Evolutionary conservation across 1,140 invertebrate genomes (phyloP).

Genomic region (Macrotrachela quadricornifera): DNA sequence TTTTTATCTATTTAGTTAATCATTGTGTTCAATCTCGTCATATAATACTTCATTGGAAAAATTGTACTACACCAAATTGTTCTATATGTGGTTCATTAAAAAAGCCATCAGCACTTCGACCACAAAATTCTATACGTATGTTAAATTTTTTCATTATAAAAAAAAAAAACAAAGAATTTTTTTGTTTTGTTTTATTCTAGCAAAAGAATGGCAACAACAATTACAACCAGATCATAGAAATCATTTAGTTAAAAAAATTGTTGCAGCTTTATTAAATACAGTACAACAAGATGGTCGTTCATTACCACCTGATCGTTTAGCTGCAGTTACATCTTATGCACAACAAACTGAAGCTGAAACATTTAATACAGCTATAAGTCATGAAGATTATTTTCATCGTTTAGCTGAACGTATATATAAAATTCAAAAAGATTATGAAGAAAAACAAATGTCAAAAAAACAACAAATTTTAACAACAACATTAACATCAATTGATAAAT

Average conservation of each 20-base stretch:
- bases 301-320: conserved; percentile 83
- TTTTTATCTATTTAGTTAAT: conserved; percentile 26
- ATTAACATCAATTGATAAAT: not conserved
- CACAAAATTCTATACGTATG: too few relatives aligned
- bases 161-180: too few relatives aligned
- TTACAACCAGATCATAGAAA: conserved; percentile 88
- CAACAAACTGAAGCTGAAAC: conserved; percentile 96
- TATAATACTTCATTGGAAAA: conserved; percentile 97
- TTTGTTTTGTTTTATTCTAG: too few relatives aligned
- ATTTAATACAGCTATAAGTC: conserved; percentile 89
- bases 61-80: conserved; percentile 77
- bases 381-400: conserved; percentile 87
- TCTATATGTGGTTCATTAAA: conserved; percentile 91
- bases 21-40: conserved; percentile 95
- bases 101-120: conserved; percentile 18
- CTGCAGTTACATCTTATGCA: conserved; percentile 88
- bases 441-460: conserved; percentile 33
- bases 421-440: conserved; percentile 87
- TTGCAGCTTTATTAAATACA: conserved; percentile 39
- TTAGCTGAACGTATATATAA: conserved; percentile 98
- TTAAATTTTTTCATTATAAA: too few relatives aligned
- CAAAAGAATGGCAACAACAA: conserved; percentile 87
- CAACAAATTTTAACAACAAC: not conserved
- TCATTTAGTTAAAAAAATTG: conserved; percentile 78
- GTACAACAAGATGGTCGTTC: conserved; percentile 37